Conservation (phyloP, 2,888 invertebrate species). For the Caenorhabditis uteleia region DNA sequence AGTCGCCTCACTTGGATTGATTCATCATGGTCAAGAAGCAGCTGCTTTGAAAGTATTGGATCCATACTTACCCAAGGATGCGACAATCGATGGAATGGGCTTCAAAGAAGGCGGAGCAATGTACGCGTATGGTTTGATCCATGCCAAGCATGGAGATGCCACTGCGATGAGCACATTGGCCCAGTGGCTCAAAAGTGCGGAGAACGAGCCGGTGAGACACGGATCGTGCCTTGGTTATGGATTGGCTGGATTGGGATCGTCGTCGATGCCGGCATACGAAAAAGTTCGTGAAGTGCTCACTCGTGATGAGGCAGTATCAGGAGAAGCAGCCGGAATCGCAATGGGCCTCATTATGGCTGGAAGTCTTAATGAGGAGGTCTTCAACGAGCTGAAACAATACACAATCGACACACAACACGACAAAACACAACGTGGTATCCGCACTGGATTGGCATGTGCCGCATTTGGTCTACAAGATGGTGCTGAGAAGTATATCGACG, state of each 20-base stretch:
- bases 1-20: conserved; percentile 95
- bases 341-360: conserved; percentile 99
- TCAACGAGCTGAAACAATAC: conserved; percentile 75
- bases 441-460: conserved; percentile 82
- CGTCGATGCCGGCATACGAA: conserved; percentile 84
- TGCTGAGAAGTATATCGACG: conserved; percentile 89
- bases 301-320: conserved; percentile 97
- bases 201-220: conserved; percentile 79
- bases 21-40: conserved; percentile 94
- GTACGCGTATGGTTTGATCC: conserved; percentile 89
- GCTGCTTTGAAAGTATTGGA: conserved; percentile 97
- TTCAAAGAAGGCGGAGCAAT: conserved; percentile 74
- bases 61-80: conserved; percentile 91
- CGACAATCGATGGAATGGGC: conserved; percentile 78
- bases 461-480: conserved; percentile 73
- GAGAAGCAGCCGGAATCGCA: conserved; percentile 96
- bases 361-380: conserved; percentile 82
- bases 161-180: conserved; percentile 87
- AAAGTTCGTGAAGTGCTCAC: conserved; percentile 94
- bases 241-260: conserved; percentile 94
- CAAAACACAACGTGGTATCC: conserved; percentile 93
- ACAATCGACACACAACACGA: conserved; percentile 96
- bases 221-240: conserved; percentile 97
- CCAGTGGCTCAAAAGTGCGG: conserved; percentile 91
- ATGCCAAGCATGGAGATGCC: conserved; percentile 96